These are phyloP conservation scores for Trichoplusia ni DNA, from an alignment of 1,140 invertebrate genomes.

Conservation along the genomic window DNA sequence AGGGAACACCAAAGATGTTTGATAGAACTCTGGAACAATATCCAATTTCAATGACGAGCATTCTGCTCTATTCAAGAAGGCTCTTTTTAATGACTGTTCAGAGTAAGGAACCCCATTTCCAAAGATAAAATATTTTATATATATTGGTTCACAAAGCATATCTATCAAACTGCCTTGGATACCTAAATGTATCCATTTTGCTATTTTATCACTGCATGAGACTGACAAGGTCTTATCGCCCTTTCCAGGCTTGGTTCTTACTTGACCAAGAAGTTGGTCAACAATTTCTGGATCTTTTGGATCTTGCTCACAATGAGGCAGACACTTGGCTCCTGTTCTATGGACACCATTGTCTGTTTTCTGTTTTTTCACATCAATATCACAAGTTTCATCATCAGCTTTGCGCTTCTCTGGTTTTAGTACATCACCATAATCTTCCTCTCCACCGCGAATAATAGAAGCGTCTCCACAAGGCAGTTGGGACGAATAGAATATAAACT, in stretches of 20 bases:
- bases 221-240: slow-evolving; percentile 94
- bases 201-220: slow-evolving; percentile 96
- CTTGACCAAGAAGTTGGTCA: slow-evolving; percentile 88
- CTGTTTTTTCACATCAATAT: slow-evolving; percentile 51
- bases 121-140: slow-evolving; percentile 87
- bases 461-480: slow-evolving; percentile 97
- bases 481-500: slow-evolving; percentile 93
- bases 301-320: slow-evolving; percentile 83
- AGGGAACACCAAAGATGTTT: slow-evolving; percentile 54
- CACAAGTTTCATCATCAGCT: slow-evolving; percentile 40
- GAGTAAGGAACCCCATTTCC: slow-evolving; percentile 86
- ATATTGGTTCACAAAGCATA: slow-evolving; percentile 86
- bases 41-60: slow-evolving; percentile 41
- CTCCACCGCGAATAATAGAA: slow-evolving; percentile 86
- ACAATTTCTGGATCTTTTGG: slow-evolving; percentile 79
- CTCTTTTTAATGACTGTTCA: slow-evolving; percentile 85
- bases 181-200: slow-evolving; percentile 93
- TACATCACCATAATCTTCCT: slow-evolving; percentile 60
- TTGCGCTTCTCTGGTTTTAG: slow-evolving; percentile 46
- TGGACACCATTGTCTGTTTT: slow-evolving; percentile 84
- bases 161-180: slow-evolving; percentile 91
- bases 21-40: slow-evolving; percentile 53
- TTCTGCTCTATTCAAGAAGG: slow-evolving; percentile 76
- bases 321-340: slow-evolving; percentile 95
- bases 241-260: slow-evolving; percentile 95